Percentiles rank a stretch among this genome's conserved stretches.
phyloP scores from a whole-genome alignment of 2,888 invertebrate species.

The Panzeria rudis region DNA sequence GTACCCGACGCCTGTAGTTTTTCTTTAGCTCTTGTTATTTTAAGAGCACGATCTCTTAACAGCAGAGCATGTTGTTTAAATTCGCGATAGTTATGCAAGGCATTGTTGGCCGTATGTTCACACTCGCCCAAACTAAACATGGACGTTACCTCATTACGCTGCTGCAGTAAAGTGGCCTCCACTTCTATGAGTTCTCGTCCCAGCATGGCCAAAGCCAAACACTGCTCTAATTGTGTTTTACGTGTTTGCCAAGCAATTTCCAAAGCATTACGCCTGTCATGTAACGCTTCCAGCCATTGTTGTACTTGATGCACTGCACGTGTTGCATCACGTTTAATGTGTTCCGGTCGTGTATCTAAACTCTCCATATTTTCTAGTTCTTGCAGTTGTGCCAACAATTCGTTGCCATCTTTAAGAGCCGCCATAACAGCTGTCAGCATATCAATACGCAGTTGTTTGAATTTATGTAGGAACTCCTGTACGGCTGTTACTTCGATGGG shows the following conservation, averaged over 20 bases:
- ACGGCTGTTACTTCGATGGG: constrained; percentile 90
- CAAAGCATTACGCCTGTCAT: constrained; percentile 89
- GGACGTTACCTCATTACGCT: constrained; percentile 85
- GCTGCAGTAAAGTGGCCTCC: constrained; percentile 86
- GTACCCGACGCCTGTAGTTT: constrained; percentile 89
- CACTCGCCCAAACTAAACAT: constrained; percentile 87
- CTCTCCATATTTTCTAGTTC: constrained; percentile 90
- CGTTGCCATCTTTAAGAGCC: constrained; percentile 92
- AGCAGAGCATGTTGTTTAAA: constrained; percentile 89
- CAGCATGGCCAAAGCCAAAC: constrained; percentile 89
- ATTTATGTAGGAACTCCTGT: constrained; percentile 87
- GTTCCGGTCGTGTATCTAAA: constrained; percentile 89
- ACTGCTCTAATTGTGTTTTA: constrained; percentile 91
- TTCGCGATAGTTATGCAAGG: constrained; percentile 88
- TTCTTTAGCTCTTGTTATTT: constrained; percentile 91
- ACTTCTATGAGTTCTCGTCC: constrained; percentile 89
- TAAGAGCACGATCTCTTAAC: constrained; percentile 90
- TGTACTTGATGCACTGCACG: constrained; percentile 87
- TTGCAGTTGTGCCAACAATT: constrained; percentile 89
- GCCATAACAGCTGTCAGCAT: constrained; percentile 91
- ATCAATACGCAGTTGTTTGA: constrained; percentile 89
- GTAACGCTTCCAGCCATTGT: constrained; percentile 89
- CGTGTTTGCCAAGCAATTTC: constrained; percentile 88
- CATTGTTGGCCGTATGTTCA: constrained; percentile 87
- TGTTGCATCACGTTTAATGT: constrained; percentile 85